Evolutionary conservation across 2,113 vertebrate genomes (phyloP).

Genomic region (Strix aluco): DNA sequence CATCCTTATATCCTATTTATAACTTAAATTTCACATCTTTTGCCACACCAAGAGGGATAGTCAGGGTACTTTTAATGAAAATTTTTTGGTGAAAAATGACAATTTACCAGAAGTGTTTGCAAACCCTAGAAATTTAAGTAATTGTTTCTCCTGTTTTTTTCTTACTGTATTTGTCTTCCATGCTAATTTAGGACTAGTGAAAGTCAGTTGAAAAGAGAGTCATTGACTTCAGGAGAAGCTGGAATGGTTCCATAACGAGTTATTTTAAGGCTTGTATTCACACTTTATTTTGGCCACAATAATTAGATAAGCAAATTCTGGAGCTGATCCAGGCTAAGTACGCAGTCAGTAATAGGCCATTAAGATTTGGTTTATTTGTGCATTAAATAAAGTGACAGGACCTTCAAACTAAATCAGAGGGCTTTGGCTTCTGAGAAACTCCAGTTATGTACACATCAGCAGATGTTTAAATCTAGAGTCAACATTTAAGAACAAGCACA

Average conservation of each 20-base stretch:
- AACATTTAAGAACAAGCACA: not conserved
- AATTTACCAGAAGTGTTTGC: not conserved
- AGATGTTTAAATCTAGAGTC: not conserved
- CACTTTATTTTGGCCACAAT: not conserved
- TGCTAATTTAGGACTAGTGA: not conserved
- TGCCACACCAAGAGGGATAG: not conserved
- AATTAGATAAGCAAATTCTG: not conserved
- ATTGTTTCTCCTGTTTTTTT: not conserved
- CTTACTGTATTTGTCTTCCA: not conserved
- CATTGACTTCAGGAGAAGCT: not conserved
- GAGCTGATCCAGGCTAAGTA: not conserved
- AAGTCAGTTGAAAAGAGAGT: not conserved
- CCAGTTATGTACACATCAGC: not conserved
- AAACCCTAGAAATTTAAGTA: not conserved
- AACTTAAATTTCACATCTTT: not conserved
- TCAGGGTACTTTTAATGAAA: not conserved
- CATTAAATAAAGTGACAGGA: not conserved
- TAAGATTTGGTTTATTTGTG: slow-evolving; percentile 12
- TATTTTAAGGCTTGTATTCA: not conserved
- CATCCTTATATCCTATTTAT: not conserved
- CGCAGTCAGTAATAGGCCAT: not conserved
- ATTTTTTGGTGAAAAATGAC: not conserved
- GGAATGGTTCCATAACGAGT: not conserved
- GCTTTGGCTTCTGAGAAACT: not conserved
- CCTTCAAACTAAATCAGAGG: not conserved